Percentiles rank a stretch among this genome's conserved stretches.
Evolutionary conservation across 1,140 invertebrate species (phyloP).

Genomic region (Hylaeus volcanicus): DNA sequence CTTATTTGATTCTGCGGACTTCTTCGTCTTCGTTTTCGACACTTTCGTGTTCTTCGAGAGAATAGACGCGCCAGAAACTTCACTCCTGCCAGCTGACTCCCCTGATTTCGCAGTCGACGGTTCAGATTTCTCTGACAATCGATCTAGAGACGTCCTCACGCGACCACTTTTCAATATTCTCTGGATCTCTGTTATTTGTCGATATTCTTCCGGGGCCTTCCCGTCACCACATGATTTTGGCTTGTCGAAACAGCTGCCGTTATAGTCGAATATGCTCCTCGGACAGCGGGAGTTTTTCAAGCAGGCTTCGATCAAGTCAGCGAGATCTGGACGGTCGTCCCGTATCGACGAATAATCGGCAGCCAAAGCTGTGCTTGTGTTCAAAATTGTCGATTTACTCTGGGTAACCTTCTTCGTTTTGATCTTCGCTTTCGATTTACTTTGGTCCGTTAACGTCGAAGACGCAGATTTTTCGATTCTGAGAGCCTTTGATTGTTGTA

Average conservation of each 20-base stretch:
- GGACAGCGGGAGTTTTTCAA: slow-evolving; percentile 51
- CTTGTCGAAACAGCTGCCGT: slow-evolving; percentile 30
- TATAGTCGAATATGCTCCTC: slow-evolving; percentile 52
- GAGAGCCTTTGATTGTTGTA: neutral
- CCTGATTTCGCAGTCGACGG: slow-evolving; percentile 29
- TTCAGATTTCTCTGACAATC: slow-evolving; percentile 52
- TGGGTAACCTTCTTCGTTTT: slow-evolving; percentile 23
- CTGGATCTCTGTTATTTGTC: neutral
- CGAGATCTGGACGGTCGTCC: slow-evolving; percentile 43
- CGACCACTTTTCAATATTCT: neutral
- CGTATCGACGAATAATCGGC: neutral
- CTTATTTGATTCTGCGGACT: neutral
- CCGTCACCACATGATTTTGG: slow-evolving; percentile 16
- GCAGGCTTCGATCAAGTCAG: slow-evolving; percentile 54
- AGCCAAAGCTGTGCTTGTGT: neutral
- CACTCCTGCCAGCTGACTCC: slow-evolving; percentile 7
- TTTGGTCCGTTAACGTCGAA: neutral
- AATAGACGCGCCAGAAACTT: neutral
- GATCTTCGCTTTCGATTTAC: neutral
- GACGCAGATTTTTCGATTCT: neutral
- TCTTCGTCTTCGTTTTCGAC: neutral
- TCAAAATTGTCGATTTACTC: slow-evolving; percentile 50
- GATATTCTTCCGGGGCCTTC: neutral
- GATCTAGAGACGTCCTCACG: slow-evolving; percentile 1
- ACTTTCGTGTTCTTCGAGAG: neutral